Percentiles rank a stretch among this genome's conserved stretches.
Evolutionary conservation across 2,797 vertebrate genomes (phyloP).

Genomic region (Cirrhinus molitorella): DNA sequence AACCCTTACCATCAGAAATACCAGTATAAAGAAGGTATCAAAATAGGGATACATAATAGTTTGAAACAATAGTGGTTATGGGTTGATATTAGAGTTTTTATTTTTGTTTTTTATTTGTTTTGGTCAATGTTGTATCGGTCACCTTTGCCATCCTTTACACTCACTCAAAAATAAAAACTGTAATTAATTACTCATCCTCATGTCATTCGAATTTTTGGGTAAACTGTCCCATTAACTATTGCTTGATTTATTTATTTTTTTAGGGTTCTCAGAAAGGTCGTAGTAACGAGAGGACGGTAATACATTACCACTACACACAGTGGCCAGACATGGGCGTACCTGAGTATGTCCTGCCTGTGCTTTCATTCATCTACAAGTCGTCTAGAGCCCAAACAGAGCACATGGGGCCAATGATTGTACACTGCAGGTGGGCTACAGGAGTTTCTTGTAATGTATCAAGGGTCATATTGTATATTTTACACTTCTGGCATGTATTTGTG

Average conservation of each 20-base stretch:
- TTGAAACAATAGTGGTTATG: neutral
- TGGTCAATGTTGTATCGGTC: neutral
- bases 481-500: neutral
- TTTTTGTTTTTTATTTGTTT: neutral
- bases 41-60: neutral
- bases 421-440: conserved; percentile 87
- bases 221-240: no score
- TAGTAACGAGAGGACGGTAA: conserved; percentile 82
- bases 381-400: conserved; percentile 79
- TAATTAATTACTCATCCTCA: no score
- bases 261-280: conserved; percentile 90
- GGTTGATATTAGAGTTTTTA: neutral
- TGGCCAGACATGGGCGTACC: conserved; percentile 99
- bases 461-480: neutral
- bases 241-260: conserved; percentile 3
- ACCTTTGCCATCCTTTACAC: no score
- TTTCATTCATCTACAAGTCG: conserved; percentile 91
- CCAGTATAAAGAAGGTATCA: conserved; percentile 89
- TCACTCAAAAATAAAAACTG: no score
- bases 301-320: conserved; percentile 95
- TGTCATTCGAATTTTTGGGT: no score
- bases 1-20: conserved; percentile 89
- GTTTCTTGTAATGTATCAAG: neutral
- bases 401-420: conserved; percentile 88
- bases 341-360: conserved; percentile 88